A percentile compares a stretch with the other conserved stretches of the same genome.
Evolutionary conservation across 2,888 invertebrate genomes (phyloP).

Genomic region (Catocala fraxini): DNA sequence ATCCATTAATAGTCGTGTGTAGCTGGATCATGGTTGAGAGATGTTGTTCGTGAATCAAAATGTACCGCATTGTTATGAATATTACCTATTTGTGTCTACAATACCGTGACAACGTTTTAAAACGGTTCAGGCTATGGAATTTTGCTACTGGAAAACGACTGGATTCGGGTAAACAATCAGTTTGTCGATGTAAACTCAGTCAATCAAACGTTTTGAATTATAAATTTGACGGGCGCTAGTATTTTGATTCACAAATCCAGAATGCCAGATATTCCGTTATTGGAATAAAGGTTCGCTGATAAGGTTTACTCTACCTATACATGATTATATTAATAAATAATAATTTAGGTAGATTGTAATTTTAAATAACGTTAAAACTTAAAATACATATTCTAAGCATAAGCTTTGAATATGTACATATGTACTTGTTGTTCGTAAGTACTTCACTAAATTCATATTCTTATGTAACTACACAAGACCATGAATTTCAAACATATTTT

Average conservation of each 20-base stretch:
- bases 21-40: slow-evolving; percentile 36
- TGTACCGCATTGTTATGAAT: slow-evolving; percentile 31
- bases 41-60: slow-evolving; percentile 42
- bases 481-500: no score
- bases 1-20: slow-evolving; percentile 49
- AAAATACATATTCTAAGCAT: no score
- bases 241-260: slow-evolving; percentile 2
- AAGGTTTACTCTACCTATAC: no score
- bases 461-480: no score
- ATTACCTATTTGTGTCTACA: slow-evolving; percentile 31
- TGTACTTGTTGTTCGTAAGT: no score
- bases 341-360: no score
- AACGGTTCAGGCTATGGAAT: slow-evolving; percentile 15
- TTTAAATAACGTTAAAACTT: no score
- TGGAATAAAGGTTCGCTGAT: no score
- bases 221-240: slow-evolving; percentile 26
- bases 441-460: no score
- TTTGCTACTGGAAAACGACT: slow-evolving; percentile 24
- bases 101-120: slow-evolving; percentile 4
- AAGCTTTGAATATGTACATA: no score
- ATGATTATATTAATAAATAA: no score
- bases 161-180: slow-evolving; percentile 38
- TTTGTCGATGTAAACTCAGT: slow-evolving; percentile 39
- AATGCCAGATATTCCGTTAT: background rate
- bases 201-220: slow-evolving; percentile 45